Conservation (phyloP, 2,797 vertebrate species). For the Lagodon rhomboides region DNA sequence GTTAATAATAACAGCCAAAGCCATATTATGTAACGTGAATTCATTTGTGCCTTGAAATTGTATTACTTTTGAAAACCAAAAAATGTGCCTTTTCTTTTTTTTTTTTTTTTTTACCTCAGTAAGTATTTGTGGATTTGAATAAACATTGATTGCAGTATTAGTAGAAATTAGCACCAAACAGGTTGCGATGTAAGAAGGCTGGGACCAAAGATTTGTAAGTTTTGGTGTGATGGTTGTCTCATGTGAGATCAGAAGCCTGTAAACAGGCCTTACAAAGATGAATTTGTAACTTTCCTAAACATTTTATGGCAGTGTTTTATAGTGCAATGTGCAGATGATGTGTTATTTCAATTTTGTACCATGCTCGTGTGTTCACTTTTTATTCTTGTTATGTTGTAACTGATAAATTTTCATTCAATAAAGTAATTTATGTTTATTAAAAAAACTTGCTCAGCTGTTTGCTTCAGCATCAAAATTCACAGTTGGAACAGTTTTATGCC, state of each 20-base stretch:
- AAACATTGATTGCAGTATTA: constrained; percentile 77
- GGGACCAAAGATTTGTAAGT: constrained; percentile 81
- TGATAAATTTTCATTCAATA: constrained; percentile 83
- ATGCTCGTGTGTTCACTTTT: constrained; percentile 79
- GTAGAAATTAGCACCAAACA: constrained; percentile 56
- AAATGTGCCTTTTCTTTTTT: constrained; percentile 62
- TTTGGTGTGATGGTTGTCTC: constrained; percentile 71
- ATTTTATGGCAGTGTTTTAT: constrained; percentile 77
- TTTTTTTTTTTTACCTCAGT: constrained; percentile 77
- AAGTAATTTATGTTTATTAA: constrained; percentile 89
- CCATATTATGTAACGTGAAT: constrained; percentile 75
- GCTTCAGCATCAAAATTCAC: neutral
- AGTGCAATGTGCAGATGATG: constrained; percentile 82
- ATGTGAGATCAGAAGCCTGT: constrained; percentile 64
- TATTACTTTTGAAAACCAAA: constrained; percentile 74
- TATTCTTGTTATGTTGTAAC: constrained; percentile 73
- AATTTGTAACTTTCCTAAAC: constrained; percentile 70
- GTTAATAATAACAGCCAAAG: constrained; percentile 81
- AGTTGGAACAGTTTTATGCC: neutral
- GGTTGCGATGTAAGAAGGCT: constrained; percentile 66
- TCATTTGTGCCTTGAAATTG: constrained; percentile 73
- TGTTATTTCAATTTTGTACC: constrained; percentile 80
- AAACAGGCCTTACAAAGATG: constrained; percentile 66
- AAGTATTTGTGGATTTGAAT: constrained; percentile 64
- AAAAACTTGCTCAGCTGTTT: constrained; percentile 60